Conservation (phyloP, 2,113 vertebrate genomes). For the Hipposideros armiger region DNA sequence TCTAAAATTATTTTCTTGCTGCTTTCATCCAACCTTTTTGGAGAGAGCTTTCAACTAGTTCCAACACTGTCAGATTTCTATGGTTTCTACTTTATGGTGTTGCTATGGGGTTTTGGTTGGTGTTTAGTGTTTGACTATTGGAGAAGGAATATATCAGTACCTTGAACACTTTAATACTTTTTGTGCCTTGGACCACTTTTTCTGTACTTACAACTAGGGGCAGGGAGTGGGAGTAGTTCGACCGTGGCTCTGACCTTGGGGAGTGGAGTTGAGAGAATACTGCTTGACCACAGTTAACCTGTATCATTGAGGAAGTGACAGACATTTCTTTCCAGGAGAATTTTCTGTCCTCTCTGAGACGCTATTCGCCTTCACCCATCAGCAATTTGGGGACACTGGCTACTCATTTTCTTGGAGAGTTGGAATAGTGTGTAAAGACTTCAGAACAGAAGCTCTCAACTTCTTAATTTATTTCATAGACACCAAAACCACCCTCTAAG, state of each 20-base stretch:
- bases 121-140: not conserved
- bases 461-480: not conserved
- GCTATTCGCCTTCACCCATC: slow-evolving; percentile 79
- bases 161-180: not conserved
- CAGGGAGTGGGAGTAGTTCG: not conserved
- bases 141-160: not conserved
- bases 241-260: slow-evolving; percentile 41
- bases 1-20: not conserved
- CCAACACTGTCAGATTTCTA: not conserved
- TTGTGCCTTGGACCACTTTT: not conserved
- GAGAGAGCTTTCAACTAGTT: not conserved
- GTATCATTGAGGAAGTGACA: slow-evolving; percentile 48
- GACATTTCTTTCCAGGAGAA: slow-evolving; percentile 68
- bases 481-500: not conserved
- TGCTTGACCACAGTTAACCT: slow-evolving; percentile 55
- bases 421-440: slow-evolving; percentile 48
- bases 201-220: not conserved
- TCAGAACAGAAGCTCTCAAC: slow-evolving; percentile 44
- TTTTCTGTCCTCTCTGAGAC: slow-evolving; percentile 68
- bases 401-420: slow-evolving; percentile 35
- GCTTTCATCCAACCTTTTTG: not conserved
- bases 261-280: slow-evolving; percentile 27
- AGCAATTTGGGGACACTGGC: slow-evolving; percentile 75
- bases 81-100: not conserved
- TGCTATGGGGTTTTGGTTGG: not conserved